Conservation (phyloP, 2,797 vertebrate genomes). For the Rallus crepitans region DNA sequence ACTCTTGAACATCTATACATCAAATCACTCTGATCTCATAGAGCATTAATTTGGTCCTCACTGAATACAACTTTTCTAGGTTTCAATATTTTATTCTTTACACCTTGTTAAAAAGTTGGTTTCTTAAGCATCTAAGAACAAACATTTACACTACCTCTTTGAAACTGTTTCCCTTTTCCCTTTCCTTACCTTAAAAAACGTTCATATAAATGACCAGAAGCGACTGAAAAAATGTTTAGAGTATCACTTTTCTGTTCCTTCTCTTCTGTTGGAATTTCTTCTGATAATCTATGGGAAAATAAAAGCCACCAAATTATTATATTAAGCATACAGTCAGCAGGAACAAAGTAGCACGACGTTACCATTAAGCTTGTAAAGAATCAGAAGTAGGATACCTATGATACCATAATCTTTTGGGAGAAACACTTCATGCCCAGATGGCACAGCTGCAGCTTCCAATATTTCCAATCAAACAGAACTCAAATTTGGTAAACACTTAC, state of each 20-base stretch:
- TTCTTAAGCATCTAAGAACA: neutral
- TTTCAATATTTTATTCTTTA: neutral
- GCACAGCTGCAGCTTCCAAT: neutral
- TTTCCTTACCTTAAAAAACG: constrained; percentile 92
- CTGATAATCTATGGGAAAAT: constrained; percentile 83
- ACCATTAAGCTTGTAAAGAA: neutral
- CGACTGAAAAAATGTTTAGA: constrained; percentile 96
- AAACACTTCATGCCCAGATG: neutral
- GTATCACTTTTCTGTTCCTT: constrained; percentile 84
- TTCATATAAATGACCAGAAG: constrained; percentile 97
- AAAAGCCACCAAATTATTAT: neutral
- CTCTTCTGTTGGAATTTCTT: constrained; percentile 78
- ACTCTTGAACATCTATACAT: neutral
- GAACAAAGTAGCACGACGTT: neutral
- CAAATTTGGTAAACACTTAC: neutral
- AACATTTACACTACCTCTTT: neutral
- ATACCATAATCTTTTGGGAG: neutral
- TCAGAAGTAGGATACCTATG: neutral
- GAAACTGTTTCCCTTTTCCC: neutral
- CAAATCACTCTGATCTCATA: neutral
- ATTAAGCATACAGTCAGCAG: neutral
- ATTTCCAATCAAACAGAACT: neutral
- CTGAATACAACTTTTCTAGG: neutral
- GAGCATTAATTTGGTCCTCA: neutral
- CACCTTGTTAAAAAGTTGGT: neutral